Conservation (phyloP, 2,888 invertebrate genomes). For the Coremacera marginata region DNA sequence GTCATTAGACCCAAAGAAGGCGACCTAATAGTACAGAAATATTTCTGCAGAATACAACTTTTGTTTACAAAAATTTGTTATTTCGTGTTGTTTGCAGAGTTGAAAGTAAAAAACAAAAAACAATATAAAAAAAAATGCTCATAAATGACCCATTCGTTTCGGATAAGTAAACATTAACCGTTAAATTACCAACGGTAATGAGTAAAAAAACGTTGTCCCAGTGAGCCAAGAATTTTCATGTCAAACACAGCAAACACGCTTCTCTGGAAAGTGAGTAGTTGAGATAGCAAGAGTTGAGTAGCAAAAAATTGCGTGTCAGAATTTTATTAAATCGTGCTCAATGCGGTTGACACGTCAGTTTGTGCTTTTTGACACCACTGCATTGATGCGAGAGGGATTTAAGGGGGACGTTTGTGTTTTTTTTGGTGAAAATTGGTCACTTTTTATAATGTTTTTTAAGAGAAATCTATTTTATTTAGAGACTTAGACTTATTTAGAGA, state of each 20-base stretch:
- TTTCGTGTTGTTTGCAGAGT: background rate
- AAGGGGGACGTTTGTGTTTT: too few relatives aligned
- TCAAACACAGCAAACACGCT: background rate
- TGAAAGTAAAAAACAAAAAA: too few relatives aligned
- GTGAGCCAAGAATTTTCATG: background rate
- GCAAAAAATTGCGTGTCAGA: slow-evolving; percentile 52
- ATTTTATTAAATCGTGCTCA: slow-evolving; percentile 54
- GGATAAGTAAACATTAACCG: background rate
- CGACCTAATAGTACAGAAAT: too few relatives aligned
- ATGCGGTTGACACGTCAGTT: slow-evolving; percentile 53
- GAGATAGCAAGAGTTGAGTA: slow-evolving; percentile 13
- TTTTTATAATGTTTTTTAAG: too few relatives aligned
- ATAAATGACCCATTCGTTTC: slow-evolving; percentile 8
- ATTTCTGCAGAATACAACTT: too few relatives aligned
- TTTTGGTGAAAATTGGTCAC: too few relatives aligned
- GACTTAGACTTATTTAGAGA: too few relatives aligned
- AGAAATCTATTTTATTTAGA: too few relatives aligned
- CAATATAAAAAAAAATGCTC: background rate
- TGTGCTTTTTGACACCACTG: slow-evolving; percentile 43
- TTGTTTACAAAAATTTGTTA: background rate
- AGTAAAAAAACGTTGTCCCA: slow-evolving; percentile 5
- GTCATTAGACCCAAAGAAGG: background rate
- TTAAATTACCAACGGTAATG: slow-evolving; percentile 13
- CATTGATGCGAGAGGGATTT: background rate
- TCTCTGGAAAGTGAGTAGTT: background rate